Conservation (phyloP, 2,113 vertebrate species). For the Paradisaea rubra region DNA sequence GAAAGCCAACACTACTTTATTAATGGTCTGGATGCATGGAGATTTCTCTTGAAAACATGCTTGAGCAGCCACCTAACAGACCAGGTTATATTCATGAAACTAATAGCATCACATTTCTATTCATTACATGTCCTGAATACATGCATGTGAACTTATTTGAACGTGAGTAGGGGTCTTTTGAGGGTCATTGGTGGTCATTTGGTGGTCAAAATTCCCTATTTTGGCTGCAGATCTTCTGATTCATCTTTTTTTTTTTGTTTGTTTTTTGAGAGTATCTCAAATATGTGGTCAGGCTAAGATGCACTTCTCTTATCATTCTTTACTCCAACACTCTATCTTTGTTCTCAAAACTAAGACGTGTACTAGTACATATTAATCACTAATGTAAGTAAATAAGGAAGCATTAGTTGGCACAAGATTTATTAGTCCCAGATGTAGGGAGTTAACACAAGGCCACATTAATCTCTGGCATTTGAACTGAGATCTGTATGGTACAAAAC, state of each 20-base stretch:
- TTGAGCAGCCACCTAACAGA: neutral
- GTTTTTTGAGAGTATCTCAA: neutral
- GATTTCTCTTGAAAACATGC: neutral
- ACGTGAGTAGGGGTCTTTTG: neutral
- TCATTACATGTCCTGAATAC: neutral
- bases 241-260: neutral
- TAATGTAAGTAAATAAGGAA: neutral
- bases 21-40: neutral
- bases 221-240: neutral
- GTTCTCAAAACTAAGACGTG: neutral
- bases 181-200: fast-evolving
- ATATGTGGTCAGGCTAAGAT: neutral
- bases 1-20: neutral
- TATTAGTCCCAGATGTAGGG: neutral
- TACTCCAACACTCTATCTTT: neutral
- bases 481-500: neutral
- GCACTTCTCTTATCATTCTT: neutral
- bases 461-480: neutral
- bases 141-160: neutral
- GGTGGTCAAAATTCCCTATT: neutral
- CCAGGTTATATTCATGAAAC: neutral
- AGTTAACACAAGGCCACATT: neutral
- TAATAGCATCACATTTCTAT: neutral
- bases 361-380: neutral
- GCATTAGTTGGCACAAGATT: neutral